These are phyloP conservation scores for Meganola albula DNA, from an alignment of 2,888 invertebrate species.

Conservation along the genomic window DNA sequence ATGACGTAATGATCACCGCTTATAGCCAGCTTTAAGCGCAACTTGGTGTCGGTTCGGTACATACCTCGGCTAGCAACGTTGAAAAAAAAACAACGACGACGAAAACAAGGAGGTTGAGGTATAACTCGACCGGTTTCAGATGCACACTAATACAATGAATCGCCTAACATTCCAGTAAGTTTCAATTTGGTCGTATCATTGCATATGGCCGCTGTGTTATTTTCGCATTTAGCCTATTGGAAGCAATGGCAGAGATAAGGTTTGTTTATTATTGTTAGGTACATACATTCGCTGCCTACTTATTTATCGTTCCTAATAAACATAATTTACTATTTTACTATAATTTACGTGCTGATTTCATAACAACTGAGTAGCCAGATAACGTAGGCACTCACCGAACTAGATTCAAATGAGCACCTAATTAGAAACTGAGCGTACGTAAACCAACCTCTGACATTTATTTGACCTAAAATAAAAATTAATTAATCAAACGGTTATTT, in stretches of 20 bases:
- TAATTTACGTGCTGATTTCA: not conserved
- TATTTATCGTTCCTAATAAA: slow-evolving; percentile 20
- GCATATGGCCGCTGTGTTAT: slow-evolving; percentile 39
- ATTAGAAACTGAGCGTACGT: too few species aligned
- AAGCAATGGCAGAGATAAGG: slow-evolving; percentile 34
- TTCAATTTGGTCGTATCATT: slow-evolving; percentile 23
- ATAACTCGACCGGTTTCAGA: slow-evolving; percentile 42
- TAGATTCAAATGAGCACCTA: too few species aligned
- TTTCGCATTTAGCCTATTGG: slow-evolving; percentile 28
- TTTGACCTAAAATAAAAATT: too few species aligned
- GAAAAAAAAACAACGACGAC: slow-evolving; percentile 52
- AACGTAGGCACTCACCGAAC: too few species aligned
- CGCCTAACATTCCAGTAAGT: slow-evolving; percentile 20
- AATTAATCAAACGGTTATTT: too few species aligned
- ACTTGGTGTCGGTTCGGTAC: slow-evolving; percentile 46
- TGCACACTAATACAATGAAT: slow-evolving; percentile 48
- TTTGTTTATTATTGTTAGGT: slow-evolving; percentile 40
- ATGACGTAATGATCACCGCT: slow-evolving; percentile 1
- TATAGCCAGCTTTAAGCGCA: slow-evolving; percentile 39
- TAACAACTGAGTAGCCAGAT: too few species aligned
- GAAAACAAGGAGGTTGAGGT: slow-evolving; percentile 66
- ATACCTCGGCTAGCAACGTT: slow-evolving; percentile 46
- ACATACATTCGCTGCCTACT: slow-evolving; percentile 21
- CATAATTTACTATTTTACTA: slow-evolving; percentile 5
- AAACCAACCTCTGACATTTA: too few species aligned